phyloP scores from a whole-genome alignment of 2,797 vertebrate genomes.

The Smutsia temminckii region DNA sequence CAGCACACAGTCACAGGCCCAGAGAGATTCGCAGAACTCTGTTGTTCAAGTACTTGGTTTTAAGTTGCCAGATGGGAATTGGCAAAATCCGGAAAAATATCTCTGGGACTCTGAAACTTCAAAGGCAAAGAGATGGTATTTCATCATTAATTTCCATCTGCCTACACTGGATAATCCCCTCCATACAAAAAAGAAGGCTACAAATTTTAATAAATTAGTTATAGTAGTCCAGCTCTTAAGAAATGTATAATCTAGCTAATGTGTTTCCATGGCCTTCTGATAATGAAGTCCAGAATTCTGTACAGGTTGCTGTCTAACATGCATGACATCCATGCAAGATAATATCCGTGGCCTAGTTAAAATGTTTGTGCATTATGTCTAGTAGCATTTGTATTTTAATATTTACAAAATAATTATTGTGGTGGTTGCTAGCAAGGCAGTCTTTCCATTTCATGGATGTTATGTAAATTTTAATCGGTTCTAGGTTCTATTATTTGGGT shows the following conservation, averaged over 20 bases:
- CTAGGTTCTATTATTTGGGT: not conserved
- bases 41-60: not conserved
- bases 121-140: not conserved
- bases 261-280: not conserved
- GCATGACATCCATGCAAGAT: not conserved
- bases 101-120: not conserved
- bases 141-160: not conserved
- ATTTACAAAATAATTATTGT: not conserved
- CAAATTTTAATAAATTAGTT: not conserved
- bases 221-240: not conserved
- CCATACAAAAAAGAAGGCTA: not conserved
- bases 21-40: not conserved
- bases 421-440: not conserved
- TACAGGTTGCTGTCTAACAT: not conserved
- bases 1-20: fast-evolving
- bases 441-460: not conserved
- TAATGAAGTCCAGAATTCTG: not conserved
- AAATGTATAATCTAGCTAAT: not conserved
- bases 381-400: not conserved
- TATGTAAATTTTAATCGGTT: not conserved
- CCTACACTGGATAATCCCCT: not conserved
- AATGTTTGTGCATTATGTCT: not conserved
- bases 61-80: not conserved
- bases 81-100: not conserved
- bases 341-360: not conserved